Evolutionary conservation across 2,113 vertebrate species (phyloP), one percentile per base, ranked within the genome.

Genomic region (Pterocles gutturalis): DNA sequence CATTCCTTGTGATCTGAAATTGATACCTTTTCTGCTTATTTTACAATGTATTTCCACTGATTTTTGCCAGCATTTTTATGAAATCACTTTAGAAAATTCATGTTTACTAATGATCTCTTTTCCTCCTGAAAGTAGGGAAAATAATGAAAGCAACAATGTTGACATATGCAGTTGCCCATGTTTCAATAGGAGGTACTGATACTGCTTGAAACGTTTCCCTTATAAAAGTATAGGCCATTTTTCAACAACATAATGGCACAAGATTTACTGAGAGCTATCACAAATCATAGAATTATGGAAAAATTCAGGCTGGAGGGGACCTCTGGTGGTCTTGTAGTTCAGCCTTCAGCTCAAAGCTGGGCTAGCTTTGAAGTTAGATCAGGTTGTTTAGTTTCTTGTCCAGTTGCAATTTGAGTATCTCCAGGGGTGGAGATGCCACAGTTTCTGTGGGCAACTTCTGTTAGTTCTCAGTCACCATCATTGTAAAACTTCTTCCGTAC

Each of bases 1-100:
- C 96, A 95, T 94, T 93, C 91, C 69, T 91, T 97, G 57, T 87
- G 89, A 97, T 96, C 55, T 85, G 93, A 96, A 96, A 95, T 79
- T 45, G 96, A 96, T 96, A 93, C 93, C 45, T 96, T 91, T 95
- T 71, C 76, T 97, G 64, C 72, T 87, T 93, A 67, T 91, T 95
- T 96, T 97, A 79, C 73, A 53, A 71, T 0, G 10, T 67, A 89
- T 87, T 97, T 96, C 95, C 93, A 95, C 48, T 64, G 51, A 14
- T 61, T 89, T 96, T 96, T 89, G 93, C 95, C 91, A 97, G 83
- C 21, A 55, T 71, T 91, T 90, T 96, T 75, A 96, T 79, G 43
- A 84, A 82, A 90, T 76, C 29, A 36, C 49, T 79, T 92, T 60
- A 87, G 73, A 94, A 96, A 96, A 89, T 76, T 84, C 20, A 7